Conservation (phyloP, 2,888 invertebrate species). For the Calliopum simillimum region DNA sequence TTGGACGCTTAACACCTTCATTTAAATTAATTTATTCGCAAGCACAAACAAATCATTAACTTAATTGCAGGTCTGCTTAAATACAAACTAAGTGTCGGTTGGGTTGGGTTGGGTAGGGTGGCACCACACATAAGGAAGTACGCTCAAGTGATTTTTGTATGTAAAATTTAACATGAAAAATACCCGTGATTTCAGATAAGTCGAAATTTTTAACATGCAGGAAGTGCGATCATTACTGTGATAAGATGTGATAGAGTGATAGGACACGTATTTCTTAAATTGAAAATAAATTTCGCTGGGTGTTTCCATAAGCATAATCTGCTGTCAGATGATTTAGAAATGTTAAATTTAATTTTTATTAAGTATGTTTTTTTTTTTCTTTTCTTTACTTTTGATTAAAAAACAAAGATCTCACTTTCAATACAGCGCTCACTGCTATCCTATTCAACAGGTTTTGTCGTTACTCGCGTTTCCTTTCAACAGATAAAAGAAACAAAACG, state of each 20-base stretch:
- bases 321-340: not conserved
- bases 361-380: not conserved
- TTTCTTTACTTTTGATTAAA: not conserved
- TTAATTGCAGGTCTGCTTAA: constrained; percentile 10
- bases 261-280: constrained; percentile 38
- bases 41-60: constrained; percentile 51
- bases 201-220: not conserved
- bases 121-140: constrained; percentile 31
- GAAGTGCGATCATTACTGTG: constrained; percentile 8
- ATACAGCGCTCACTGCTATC: not conserved
- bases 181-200: not conserved
- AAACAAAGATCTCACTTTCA: constrained; percentile 14
- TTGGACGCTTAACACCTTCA: constrained; percentile 55
- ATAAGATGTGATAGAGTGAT: constrained; percentile 33
- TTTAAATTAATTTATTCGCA: constrained; percentile 62
- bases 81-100: not conserved
- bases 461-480: constrained; percentile 20
- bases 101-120: not conserved
- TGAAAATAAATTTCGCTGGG: constrained; percentile 33
- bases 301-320: not conserved
- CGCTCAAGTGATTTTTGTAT: constrained; percentile 33
- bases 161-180: not conserved
- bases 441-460: constrained; percentile 23
- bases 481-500: constrained; percentile 25
- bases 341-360: no score